Conservation (phyloP, 2,113 vertebrate genomes). For the Gyps fulvus region DNA sequence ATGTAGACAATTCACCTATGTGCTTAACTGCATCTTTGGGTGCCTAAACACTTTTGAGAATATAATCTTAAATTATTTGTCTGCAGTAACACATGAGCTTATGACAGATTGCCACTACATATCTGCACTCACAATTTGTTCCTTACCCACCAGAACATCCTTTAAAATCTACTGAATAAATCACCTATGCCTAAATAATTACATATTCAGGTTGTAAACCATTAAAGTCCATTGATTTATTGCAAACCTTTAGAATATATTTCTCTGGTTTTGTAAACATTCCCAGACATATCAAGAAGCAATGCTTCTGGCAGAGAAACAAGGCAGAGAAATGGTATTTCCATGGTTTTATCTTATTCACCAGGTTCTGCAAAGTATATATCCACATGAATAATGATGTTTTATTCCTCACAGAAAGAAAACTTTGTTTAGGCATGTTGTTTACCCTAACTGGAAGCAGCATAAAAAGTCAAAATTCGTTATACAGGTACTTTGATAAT, state of each 20-base stretch:
- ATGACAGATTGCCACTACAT: background rate
- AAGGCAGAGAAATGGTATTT: background rate
- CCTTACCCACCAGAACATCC: background rate
- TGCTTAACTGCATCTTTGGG: background rate
- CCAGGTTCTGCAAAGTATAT: background rate
- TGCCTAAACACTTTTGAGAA: background rate
- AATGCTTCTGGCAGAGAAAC: background rate
- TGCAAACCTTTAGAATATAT: background rate
- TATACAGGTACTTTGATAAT: background rate
- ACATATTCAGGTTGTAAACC: background rate
- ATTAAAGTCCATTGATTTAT: conserved; percentile 16
- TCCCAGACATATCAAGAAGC: background rate
- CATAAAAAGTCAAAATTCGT: background rate
- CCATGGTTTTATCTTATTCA: background rate
- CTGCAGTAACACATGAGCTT: background rate
- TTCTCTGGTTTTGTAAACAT: background rate
- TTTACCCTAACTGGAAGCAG: background rate
- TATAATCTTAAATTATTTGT: background rate
- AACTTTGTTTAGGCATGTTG: background rate
- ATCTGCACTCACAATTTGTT: background rate
- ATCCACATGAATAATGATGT: background rate
- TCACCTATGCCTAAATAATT: conserved; percentile 11
- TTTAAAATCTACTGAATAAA: background rate
- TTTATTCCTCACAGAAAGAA: background rate
- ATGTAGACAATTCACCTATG: background rate